Base-by-base conservation (phyloP, 2,797 vertebrate species). In the Cynopterus sphinx region DNA sequence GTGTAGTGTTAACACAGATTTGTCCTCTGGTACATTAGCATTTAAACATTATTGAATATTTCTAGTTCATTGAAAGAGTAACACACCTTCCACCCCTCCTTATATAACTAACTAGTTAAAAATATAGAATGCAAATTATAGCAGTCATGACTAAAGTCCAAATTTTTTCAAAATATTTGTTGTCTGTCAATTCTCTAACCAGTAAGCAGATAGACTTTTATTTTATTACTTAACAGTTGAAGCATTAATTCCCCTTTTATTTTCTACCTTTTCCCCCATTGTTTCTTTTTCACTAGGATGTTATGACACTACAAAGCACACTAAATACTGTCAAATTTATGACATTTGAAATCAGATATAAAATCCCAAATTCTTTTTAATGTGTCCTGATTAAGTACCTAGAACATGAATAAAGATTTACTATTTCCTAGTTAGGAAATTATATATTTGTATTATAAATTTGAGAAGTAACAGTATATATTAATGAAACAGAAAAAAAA, bases 41-140 rank as follows among this genome's bases (percentile, higher is more conserved):
- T 36, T 63, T 39, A 90, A 75, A 93, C 41, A 16, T 16, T 49
- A 57, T 6, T 24, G 4, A 41, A 36, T 71, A 8, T 65, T 87
- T 46, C 39, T 36, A 94, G 67, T 86, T 84, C 39, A 55, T 3
- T 73, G 41, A 91, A 87, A 65, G 11, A 2, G 3, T 41, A 63
- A 61, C 4, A 36, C 0, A 1, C 7, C 2, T 53, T 15, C 31
- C 1, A 13, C 0, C 2, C 1, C 19, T 43, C 13, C 9, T 55
- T 46, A 21, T 28, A n/a, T 1, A 83, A 17, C 39, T 33, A 61
- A 49, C 49, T 49, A 49, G 49, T 16, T 65, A 8, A 82, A 91
- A 88, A 75, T 31, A 36, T 0, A 82, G 21, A 81, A 24, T 39
- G 17, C 3, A 85, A 73, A 78, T 51, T 4, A 75, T 5, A 81